These are phyloP conservation scores for Phytoseiulus persimilis DNA, from an alignment of 2,888 invertebrate species.

Conservation along the genomic window DNA sequence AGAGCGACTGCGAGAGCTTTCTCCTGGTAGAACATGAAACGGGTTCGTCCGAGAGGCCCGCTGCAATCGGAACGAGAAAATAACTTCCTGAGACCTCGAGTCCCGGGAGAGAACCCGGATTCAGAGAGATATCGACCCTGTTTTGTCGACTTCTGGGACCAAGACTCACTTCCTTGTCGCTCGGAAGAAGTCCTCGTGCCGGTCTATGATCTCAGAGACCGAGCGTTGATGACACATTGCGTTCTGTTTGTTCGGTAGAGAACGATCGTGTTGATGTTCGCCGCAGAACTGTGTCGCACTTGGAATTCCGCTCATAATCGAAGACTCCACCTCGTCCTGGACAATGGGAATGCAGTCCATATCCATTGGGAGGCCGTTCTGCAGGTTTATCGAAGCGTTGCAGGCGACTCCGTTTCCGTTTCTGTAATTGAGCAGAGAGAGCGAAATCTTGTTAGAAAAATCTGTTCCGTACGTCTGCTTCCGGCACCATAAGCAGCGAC, in stretches of 20 bases:
- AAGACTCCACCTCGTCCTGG: constrained; percentile 16
- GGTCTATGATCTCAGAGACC: constrained; percentile 47
- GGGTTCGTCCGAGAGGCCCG: constrained; percentile 30
- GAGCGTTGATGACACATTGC: constrained; percentile 48
- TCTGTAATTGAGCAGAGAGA: not conserved
- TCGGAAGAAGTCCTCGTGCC: constrained; percentile 44
- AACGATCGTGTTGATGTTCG: constrained; percentile 47
- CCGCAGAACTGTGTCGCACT: constrained; percentile 20
- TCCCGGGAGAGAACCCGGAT: too few species aligned
- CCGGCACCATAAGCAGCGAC: not conserved
- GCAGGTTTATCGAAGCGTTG: constrained; percentile 28
- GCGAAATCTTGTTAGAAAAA: not conserved
- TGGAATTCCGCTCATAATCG: constrained; percentile 22
- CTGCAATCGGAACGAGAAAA: not conserved
- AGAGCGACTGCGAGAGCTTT: constrained; percentile 16
- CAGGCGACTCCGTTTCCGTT: constrained; percentile 25
- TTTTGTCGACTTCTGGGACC: too few species aligned
- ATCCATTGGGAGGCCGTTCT: constrained; percentile 19
- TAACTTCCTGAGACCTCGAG: too few species aligned
- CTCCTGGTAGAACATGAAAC: constrained; percentile 31
- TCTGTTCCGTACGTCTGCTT: not conserved
- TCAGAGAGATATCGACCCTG: too few species aligned
- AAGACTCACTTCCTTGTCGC: constrained; percentile 1
- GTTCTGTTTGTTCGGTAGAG: constrained; percentile 50
- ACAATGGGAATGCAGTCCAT: constrained; percentile 19